A percentile compares a stretch with the other conserved stretches of the same genome.
Conservation (phyloP, 2,113 vertebrate genomes). For the Ammodytes dubius region DNA sequence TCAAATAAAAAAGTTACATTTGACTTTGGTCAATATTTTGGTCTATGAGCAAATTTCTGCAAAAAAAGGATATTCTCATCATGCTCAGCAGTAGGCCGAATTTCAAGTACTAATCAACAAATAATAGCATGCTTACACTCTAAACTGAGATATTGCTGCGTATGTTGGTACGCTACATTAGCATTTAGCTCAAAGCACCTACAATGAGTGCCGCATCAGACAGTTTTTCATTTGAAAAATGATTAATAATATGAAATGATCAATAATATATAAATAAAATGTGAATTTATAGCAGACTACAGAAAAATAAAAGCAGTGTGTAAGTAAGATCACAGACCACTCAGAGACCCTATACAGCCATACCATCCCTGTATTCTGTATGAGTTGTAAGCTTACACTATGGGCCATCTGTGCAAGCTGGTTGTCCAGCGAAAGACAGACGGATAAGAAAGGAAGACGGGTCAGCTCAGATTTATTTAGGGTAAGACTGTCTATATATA, state of each 20-base stretch:
- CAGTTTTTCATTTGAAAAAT: no score
- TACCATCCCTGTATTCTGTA: neutral
- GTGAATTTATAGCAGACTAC: neutral
- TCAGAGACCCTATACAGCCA: neutral
- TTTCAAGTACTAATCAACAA: no score
- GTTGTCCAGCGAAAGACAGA: constrained; percentile 14
- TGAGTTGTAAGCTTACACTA: neutral
- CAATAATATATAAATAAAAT: no score
- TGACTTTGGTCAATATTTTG: no score
- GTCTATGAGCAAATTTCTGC: no score
- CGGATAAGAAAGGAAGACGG: constrained; percentile 2
- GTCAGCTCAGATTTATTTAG: constrained; percentile 50
- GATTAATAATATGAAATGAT: no score
- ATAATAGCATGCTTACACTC: no score
- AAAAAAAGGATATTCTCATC: no score
- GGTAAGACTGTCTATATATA: constrained; percentile 46
- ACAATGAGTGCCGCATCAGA: no score
- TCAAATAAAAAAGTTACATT: no score
- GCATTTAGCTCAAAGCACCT: neutral
- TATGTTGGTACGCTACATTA: neutral
- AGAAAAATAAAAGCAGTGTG: neutral
- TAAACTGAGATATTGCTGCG: neutral
- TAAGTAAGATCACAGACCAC: neutral
- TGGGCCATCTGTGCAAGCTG: constrained; percentile 22
- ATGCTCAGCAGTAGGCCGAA: no score